phyloP scores from a whole-genome alignment of 2,888 invertebrate species.

The Abscondita cerata region DNA sequence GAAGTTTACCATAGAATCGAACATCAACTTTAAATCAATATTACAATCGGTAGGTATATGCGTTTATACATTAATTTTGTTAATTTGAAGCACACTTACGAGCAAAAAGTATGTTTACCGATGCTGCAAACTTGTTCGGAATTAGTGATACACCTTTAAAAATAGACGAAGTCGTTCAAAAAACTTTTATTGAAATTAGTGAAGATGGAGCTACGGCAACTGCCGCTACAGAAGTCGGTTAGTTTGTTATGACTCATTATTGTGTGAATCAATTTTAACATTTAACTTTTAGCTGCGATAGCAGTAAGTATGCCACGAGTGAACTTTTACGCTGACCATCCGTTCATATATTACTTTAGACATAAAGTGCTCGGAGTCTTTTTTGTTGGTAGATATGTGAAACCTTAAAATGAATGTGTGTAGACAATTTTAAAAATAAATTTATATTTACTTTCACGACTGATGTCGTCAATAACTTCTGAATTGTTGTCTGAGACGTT shows the following conservation, averaged over 20 bases:
- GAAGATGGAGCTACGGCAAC: slow-evolving; percentile 56
- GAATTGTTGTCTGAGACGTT: no score
- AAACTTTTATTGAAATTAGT: slow-evolving; percentile 54
- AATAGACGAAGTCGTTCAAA: slow-evolving; percentile 51
- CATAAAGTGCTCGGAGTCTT: not conserved
- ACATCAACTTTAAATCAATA: not conserved
- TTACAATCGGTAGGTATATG: slow-evolving; percentile 1
- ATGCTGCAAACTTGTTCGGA: slow-evolving; percentile 44
- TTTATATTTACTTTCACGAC: no score
- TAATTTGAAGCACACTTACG: no score
- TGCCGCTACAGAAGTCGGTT: slow-evolving; percentile 42
- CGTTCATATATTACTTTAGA: slow-evolving; percentile 17
- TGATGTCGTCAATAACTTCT: no score
- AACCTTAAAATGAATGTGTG: no score
- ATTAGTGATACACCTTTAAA: slow-evolving; percentile 35
- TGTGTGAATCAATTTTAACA: no score
- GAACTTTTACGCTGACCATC: slow-evolving; percentile 14
- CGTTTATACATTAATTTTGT: no score
- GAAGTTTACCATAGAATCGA: slow-evolving; percentile 29
- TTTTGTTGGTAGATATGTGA: slow-evolving; percentile 13
- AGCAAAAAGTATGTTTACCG: no score
- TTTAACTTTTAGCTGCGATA: not conserved
- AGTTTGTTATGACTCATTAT: no score
- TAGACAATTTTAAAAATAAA: no score
- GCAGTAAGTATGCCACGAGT: not conserved